Conservation (phyloP, 1,140 invertebrate genomes). For the Spodoptera frugiperda region DNA sequence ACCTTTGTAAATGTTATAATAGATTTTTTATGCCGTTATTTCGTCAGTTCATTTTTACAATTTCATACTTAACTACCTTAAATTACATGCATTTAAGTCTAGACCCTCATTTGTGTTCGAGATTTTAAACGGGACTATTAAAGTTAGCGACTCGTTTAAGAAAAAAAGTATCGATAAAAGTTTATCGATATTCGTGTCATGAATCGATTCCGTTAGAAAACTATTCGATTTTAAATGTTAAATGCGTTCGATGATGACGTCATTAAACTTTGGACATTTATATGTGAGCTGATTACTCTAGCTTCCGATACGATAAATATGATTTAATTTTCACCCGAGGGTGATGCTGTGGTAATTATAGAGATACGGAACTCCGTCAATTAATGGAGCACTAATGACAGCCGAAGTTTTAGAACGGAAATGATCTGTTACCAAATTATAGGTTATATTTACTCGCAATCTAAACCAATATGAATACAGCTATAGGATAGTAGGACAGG, state of each 20-base stretch:
- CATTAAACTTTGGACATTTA: conserved; percentile 18
- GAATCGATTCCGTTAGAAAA: neutral
- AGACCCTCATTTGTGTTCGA: conserved; percentile 66
- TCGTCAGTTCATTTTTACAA: conserved; percentile 76
- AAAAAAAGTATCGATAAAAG: neutral
- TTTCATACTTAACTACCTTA: conserved; percentile 51
- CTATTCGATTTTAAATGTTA: neutral
- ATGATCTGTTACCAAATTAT: too few species aligned
- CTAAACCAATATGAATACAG: neutral
- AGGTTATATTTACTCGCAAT: neutral
- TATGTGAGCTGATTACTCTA: neutral
- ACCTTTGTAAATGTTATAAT: conserved; percentile 34
- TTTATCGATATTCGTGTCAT: conserved; percentile 6
- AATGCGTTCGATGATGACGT: neutral
- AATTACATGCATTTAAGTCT: conserved; percentile 57
- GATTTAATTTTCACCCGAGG: neutral
- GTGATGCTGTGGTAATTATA: neutral
- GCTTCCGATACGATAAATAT: conserved; percentile 5
- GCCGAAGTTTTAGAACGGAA: too few species aligned
- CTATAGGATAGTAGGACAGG: too few species aligned
- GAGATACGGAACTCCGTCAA: conserved; percentile 10
- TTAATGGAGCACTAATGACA: conserved; percentile 1
- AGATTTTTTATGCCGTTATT: conserved; percentile 48
- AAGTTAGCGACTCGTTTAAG: neutral
- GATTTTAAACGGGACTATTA: neutral